Percentiles rank a stretch among this genome's conserved stretches.
Evolutionary conservation across 2,113 vertebrate species (phyloP).

Genomic region (Xiphias gladius): DNA sequence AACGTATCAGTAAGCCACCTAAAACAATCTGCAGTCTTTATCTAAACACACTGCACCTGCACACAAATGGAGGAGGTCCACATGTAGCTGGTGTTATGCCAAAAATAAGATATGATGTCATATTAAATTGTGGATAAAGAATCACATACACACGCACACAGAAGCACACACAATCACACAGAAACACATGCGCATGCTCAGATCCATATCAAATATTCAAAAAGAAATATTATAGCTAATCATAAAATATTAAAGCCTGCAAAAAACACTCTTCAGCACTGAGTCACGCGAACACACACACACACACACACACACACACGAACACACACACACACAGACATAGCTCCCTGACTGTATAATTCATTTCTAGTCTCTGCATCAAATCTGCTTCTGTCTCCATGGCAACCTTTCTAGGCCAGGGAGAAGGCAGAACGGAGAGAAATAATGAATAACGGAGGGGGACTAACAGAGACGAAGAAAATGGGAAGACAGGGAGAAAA

Average conservation of each 20-base stretch:
- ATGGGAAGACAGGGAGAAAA: not conserved
- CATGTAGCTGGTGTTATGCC: slow-evolving; percentile 25
- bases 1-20: not conserved
- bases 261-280: slow-evolving; percentile 47
- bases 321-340: slow-evolving; percentile 38
- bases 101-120: slow-evolving; percentile 70
- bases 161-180: not conserved
- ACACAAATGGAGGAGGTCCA: slow-evolving; percentile 56
- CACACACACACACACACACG: slow-evolving; percentile 35
- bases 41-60: slow-evolving; percentile 48
- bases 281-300: slow-evolving; percentile 48
- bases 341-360: slow-evolving; percentile 76
- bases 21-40: not conserved
- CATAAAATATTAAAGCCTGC: slow-evolving; percentile 72
- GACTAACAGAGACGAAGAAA: slow-evolving; percentile 36
- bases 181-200: not conserved
- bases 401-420: slow-evolving; percentile 84
- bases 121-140: slow-evolving; percentile 43
- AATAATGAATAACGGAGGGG: slow-evolving; percentile 57
- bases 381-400: slow-evolving; percentile 85
- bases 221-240: slow-evolving; percentile 56
- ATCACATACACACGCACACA: not conserved
- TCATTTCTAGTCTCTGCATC: slow-evolving; percentile 79
- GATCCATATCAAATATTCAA: slow-evolving; percentile 62
- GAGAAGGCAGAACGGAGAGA: slow-evolving; percentile 60